Evolutionary conservation across 2,888 invertebrate species (phyloP), one percentile per base, ranked within the genome.

Genomic region (Spicauda simplicius): DNA sequence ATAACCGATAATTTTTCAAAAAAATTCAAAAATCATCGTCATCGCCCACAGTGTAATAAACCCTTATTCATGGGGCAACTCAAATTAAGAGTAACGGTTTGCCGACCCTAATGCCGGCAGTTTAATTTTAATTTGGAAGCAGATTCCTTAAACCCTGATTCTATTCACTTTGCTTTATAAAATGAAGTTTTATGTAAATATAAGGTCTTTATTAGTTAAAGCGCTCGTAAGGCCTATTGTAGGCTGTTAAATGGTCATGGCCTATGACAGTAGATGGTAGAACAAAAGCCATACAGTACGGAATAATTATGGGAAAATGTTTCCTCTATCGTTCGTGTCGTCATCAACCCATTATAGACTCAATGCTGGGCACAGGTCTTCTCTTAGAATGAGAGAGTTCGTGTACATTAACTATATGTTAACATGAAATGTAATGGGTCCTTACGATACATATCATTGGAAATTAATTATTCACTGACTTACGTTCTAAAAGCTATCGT

Each of bases 51-150:
- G 37, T 41, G 41, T 57, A 57, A 33, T 41, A 41, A n/a, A 25
- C 20, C 76, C 69, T 71, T 71, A 71, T 75, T 73, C 77, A 82
- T 76, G 77, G 80, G 78, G 77, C 78, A 82, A 86, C 83, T 83
- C 85, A 90, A 90, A 91, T 91, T 89, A 91, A 90, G 91, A 90
- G 88, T 91, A 91, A 91, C 90, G 90, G 90, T 90, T 25, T 25
- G 25, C 79, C 76, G 72, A 77, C 85, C 82, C 82, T 86, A 89
- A 88, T 84, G 85, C 77, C 84, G 82, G 74, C 80, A 84, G 84
- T 90, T 89, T 86, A 87, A 90, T 89, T 90, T 91, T 87, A 88
- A 89, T 89, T 88, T 87, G 84, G 79, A 85, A 86, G 84, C 86
- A 84, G 86, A 87, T 85, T 88, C 82, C 82, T 84, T 87, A 87